These are phyloP conservation scores for Epinephelus moara DNA, from an alignment of 2,113 vertebrate species.

Conservation along the genomic window DNA sequence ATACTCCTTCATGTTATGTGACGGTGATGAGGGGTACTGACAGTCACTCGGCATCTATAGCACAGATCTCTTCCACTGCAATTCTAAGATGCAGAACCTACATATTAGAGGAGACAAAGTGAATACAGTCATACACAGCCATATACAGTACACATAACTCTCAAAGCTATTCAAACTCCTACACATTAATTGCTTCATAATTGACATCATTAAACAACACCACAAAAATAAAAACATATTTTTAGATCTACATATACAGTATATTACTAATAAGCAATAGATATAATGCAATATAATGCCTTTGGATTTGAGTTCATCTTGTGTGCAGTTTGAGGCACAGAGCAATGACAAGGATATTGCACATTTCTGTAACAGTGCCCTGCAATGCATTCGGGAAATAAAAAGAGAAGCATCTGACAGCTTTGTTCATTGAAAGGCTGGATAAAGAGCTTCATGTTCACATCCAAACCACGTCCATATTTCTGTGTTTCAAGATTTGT, in stretches of 20 bases:
- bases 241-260: neutral
- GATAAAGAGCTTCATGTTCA: slow-evolving; percentile 34
- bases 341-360: slow-evolving; percentile 66
- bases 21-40: neutral
- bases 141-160: neutral
- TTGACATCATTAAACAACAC: neutral
- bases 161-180: neutral
- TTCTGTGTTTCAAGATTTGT: slow-evolving; percentile 14
- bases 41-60: neutral
- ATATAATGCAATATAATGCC: no score
- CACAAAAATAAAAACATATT: neutral
- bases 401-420: slow-evolving; percentile 51
- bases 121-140: neutral
- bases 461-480: slow-evolving; percentile 23
- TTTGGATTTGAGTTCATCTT: slow-evolving; percentile 22
- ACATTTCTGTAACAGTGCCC: slow-evolving; percentile 48
- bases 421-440: slow-evolving; percentile 37
- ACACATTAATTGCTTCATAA: neutral
- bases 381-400: slow-evolving; percentile 66
- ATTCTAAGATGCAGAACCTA: neutral
- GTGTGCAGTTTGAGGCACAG: slow-evolving; percentile 39
- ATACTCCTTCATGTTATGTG: neutral
- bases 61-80: neutral
- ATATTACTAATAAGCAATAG: neutral
- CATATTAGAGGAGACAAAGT: neutral